These are phyloP conservation scores for Platyura marginata DNA, from an alignment of 1,140 invertebrate species.

Conservation along the genomic window DNA sequence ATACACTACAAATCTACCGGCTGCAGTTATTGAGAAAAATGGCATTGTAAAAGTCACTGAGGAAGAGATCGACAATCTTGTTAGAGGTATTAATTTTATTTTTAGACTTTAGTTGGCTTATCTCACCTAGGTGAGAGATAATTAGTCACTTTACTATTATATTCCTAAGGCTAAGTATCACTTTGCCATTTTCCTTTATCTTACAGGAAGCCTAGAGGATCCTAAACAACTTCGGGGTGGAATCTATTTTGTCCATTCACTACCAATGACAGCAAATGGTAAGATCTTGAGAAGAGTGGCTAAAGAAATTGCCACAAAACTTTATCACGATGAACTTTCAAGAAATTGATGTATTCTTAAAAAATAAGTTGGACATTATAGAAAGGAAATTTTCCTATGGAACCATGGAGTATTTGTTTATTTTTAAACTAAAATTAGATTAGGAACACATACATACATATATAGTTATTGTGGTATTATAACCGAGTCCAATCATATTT, in stretches of 20 bases:
- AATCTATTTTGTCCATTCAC: background rate
- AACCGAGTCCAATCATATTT: too few species aligned
- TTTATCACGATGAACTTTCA: too few species aligned
- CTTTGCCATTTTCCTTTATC: background rate
- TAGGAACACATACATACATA: too few species aligned
- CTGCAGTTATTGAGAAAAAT: background rate
- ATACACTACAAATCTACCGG: background rate
- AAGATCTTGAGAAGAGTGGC: background rate
- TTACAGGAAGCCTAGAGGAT: background rate
- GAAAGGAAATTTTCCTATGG: too few species aligned
- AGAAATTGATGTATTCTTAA: too few species aligned
- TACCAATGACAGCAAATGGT: background rate
- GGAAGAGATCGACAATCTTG: background rate
- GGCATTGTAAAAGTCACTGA: background rate
- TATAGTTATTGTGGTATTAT: too few species aligned
- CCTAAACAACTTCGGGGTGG: background rate
- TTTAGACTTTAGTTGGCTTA: too few species aligned
- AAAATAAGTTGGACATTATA: too few species aligned
- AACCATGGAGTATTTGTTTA: too few species aligned
- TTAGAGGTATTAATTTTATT: background rate
- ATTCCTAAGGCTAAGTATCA: background rate
- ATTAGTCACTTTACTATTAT: too few species aligned
- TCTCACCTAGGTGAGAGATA: too few species aligned
- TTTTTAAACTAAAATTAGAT: too few species aligned
- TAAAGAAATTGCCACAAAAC: background rate